phyloP scores from a whole-genome alignment of 2,797 vertebrate species.

The Spondyliosoma cantharus region DNA sequence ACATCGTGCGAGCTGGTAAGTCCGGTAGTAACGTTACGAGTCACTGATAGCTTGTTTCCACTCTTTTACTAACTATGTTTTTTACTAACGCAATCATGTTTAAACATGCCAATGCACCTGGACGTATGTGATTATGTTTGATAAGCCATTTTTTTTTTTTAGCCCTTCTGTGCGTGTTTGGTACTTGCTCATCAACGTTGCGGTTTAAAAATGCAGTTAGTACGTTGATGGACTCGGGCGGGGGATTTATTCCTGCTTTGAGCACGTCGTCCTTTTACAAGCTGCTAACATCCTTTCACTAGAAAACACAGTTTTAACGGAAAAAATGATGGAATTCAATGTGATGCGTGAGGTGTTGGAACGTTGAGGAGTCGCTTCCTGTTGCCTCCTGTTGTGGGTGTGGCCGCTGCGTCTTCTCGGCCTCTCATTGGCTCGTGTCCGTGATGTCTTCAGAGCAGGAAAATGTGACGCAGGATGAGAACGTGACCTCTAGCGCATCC shows the following conservation, averaged over 20 bases:
- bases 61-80: no score
- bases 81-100: background rate
- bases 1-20: conserved; percentile 31
- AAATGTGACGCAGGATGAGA: conserved; percentile 85
- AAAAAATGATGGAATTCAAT: background rate
- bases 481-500: conserved; percentile 81
- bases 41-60: background rate
- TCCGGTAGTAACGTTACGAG: background rate
- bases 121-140: background rate
- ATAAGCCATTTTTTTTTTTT: background rate
- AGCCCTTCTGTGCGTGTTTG: background rate
- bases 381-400: conserved; percentile 73
- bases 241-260: rapidly evolving
- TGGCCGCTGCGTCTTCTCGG: conserved; percentile 39
- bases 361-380: conserved; percentile 65
- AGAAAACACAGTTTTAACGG: background rate
- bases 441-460: conserved; percentile 54
- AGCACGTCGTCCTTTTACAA: rapidly evolving
- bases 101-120: background rate
- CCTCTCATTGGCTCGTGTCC: conserved; percentile 67
- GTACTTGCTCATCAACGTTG: background rate
- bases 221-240: background rate
- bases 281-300: background rate
- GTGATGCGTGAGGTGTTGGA: conserved; percentile 20
- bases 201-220: background rate